These are phyloP conservation scores for Carollia perspicillata DNA, from an alignment of 2,113 vertebrate genomes.

Conservation along the genomic window DNA sequence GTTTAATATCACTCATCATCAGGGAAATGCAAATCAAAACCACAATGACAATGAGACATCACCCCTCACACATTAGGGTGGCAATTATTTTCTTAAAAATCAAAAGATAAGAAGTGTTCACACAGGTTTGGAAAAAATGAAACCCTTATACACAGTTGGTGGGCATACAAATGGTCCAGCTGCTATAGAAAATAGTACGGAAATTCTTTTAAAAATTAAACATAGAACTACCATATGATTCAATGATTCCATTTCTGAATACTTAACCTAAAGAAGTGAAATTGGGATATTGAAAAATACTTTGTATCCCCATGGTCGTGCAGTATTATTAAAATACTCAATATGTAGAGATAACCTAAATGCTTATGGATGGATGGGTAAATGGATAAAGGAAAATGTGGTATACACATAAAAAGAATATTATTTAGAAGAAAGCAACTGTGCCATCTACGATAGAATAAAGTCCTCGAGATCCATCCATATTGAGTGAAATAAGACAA, in stretches of 20 bases:
- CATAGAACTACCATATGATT: background rate
- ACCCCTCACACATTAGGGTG: background rate
- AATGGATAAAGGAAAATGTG: background rate
- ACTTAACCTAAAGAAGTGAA: background rate
- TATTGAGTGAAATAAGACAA: background rate
- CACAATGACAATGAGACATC: background rate
- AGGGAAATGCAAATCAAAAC: background rate
- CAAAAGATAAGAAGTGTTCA: background rate
- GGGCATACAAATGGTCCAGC: background rate
- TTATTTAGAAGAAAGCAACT: background rate
- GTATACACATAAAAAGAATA: background rate
- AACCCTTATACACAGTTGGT: background rate
- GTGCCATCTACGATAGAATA: background rate
- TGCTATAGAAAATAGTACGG: background rate
- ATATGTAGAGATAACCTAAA: background rate
- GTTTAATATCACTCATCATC: background rate
- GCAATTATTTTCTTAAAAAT: background rate
- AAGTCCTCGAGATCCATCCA: background rate
- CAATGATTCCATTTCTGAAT: background rate
- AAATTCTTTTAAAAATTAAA: background rate
- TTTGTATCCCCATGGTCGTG: background rate
- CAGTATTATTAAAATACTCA: background rate
- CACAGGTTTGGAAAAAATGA: background rate
- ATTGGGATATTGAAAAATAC: background rate
- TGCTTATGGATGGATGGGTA: background rate